These are phyloP conservation scores for Dasypolia templi DNA, from an alignment of 2,888 invertebrate genomes.

Conservation along the genomic window DNA sequence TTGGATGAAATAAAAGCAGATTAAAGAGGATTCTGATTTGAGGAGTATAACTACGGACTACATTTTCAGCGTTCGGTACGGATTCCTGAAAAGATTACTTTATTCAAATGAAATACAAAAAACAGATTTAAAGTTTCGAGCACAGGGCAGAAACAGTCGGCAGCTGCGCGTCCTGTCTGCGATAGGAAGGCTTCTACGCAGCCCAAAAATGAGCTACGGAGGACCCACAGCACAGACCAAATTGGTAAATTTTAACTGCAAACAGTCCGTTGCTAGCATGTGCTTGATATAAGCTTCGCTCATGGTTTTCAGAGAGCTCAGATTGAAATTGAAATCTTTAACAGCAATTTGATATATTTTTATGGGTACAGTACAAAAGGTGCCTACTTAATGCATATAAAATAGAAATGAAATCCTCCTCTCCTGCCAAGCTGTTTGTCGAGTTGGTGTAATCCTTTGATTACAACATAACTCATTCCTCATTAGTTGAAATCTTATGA, in stretches of 20 bases:
- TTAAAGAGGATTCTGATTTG: not conserved
- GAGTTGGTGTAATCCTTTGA: not conserved
- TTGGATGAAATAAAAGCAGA: not conserved
- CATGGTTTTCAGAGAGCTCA: not conserved
- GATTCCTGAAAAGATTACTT: not conserved
- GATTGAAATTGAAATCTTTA: too few species aligned
- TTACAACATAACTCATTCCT: not conserved
- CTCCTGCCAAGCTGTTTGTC: not conserved
- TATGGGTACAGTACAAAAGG: not conserved
- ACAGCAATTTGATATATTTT: not conserved
- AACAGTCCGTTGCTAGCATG: not conserved
- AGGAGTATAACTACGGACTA: too few species aligned
- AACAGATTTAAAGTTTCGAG: not conserved
- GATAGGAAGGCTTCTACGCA: not conserved
- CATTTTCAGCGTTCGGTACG: too few species aligned
- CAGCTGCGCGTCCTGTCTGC: not conserved
- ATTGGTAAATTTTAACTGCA: not conserved
- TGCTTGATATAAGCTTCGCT: not conserved
- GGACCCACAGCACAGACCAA: not conserved
- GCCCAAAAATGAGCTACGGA: not conserved
- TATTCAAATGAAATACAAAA: not conserved
- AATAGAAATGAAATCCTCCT: too few species aligned
- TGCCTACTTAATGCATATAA: not conserved
- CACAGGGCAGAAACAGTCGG: not conserved
- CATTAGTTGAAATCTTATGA: conserved; percentile 15